Evolutionary conservation across 2,888 invertebrate genomes (phyloP).

Genomic region (Drosophila infuscata): DNA sequence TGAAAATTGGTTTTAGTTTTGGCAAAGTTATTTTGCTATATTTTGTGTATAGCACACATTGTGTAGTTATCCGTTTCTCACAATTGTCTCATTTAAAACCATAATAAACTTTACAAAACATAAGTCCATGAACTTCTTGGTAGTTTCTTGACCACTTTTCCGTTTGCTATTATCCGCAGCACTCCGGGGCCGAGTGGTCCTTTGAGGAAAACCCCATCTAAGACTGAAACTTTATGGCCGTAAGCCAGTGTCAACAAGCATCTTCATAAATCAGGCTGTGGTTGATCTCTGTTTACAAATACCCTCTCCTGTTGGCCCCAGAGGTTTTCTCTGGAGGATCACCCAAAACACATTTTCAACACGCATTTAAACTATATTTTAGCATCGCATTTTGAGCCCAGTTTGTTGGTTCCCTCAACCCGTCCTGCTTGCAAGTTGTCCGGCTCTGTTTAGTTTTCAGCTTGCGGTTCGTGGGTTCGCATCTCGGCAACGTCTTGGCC

Average conservation of each 20-base stretch:
- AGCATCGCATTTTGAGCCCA: conserved; percentile 28
- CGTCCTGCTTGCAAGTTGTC: conserved; percentile 30
- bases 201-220: conserved; percentile 8
- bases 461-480: conserved; percentile 69
- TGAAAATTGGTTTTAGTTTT: neutral
- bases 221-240: conserved; percentile 16
- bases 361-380: conserved; percentile 55
- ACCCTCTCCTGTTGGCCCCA: conserved; percentile 13
- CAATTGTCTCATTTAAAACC: neutral
- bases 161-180: neutral
- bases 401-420: neutral
- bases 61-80: neutral
- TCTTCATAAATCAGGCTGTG: conserved; percentile 60
- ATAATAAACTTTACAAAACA: neutral
- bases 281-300: conserved; percentile 41
- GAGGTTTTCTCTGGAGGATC: conserved; percentile 66
- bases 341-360: conserved; percentile 64
- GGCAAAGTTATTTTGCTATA: neutral
- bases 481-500: conserved; percentile 73
- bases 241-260: conserved; percentile 42
- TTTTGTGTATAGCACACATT: neutral
- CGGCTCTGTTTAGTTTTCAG: conserved; percentile 65
- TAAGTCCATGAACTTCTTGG: neutral
- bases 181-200: conserved; percentile 1
- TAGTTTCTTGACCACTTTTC: neutral